phyloP scores from a whole-genome alignment of 2,797 vertebrate genomes.

The Scolopax rusticola region DNA sequence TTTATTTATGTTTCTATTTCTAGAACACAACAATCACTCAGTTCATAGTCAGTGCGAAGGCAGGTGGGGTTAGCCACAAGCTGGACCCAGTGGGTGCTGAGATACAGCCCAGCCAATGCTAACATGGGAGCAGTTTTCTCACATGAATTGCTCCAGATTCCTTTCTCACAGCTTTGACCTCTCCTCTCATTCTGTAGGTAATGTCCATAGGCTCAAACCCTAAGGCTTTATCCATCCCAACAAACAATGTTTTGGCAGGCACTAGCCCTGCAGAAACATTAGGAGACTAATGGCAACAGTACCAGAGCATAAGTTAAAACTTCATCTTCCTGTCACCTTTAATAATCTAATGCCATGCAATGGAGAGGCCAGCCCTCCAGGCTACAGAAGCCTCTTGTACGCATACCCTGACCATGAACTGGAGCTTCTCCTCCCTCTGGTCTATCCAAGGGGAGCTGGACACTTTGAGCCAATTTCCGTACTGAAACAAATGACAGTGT shows the following conservation, averaged over 20 bases:
- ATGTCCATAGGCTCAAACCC: background rate
- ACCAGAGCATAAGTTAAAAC: background rate
- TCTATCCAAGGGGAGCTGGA: background rate
- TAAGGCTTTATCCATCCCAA: background rate
- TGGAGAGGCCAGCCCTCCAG: background rate
- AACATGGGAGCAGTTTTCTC: background rate
- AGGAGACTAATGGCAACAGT: background rate
- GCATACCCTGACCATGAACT: background rate
- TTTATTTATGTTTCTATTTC: slow-evolving; percentile 21
- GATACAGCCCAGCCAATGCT: background rate
- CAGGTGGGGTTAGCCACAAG: background rate
- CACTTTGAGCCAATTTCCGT: background rate
- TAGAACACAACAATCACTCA: background rate
- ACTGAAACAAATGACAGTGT: background rate
- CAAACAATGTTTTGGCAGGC: background rate
- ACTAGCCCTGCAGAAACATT: background rate
- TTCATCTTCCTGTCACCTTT: background rate
- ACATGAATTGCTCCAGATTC: background rate
- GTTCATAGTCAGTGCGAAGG: background rate
- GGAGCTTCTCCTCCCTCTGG: background rate
- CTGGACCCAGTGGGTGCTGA: background rate
- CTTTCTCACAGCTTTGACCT: background rate
- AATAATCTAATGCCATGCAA: background rate
- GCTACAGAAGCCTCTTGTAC: background rate
- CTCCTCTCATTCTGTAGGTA: background rate